These are phyloP conservation scores for Seladonia tumulorum DNA, from an alignment of 2,888 invertebrate species.

Conservation along the genomic window DNA sequence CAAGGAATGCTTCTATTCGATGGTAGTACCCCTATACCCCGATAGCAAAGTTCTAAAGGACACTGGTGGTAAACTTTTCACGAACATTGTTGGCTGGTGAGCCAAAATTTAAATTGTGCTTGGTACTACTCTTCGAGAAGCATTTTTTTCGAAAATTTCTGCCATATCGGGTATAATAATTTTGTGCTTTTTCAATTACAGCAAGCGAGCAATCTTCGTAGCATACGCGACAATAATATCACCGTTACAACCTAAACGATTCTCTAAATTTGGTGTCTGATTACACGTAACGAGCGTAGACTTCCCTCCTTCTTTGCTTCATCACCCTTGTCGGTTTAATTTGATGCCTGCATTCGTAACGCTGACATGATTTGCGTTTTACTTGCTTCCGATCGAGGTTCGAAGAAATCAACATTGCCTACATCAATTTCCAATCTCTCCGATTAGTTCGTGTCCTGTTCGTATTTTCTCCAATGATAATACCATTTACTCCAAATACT, in stretches of 20 bases:
- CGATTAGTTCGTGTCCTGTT: neutral
- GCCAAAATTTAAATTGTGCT: neutral
- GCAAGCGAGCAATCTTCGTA: conserved; percentile 85
- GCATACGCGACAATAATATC: conserved; percentile 91
- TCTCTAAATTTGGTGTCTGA: conserved; percentile 88
- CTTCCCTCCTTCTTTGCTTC: conserved; percentile 75
- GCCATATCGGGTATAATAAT: neutral
- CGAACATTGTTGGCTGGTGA: neutral
- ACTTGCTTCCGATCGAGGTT: neutral
- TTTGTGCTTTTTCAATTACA: neutral
- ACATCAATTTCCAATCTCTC: neutral
- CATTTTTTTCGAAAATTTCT: conserved; percentile 6
- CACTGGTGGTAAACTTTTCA: neutral
- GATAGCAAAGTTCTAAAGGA: conserved; percentile 1
- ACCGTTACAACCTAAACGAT: conserved; percentile 91
- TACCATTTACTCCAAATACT: neutral
- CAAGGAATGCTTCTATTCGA: conserved; percentile 16
- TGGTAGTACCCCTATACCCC: neutral
- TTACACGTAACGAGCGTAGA: conserved; percentile 95
- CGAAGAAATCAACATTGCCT: neutral
- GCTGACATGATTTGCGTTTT: neutral
- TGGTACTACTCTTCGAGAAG: neutral
- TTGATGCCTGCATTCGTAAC: conserved; percentile 19
- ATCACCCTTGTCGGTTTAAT: conserved; percentile 57
- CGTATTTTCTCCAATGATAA: neutral